Evolutionary conservation across 2,888 invertebrate species (phyloP), one percentile per base, ranked within the genome.

Genomic region (Tipula lateralis): DNA sequence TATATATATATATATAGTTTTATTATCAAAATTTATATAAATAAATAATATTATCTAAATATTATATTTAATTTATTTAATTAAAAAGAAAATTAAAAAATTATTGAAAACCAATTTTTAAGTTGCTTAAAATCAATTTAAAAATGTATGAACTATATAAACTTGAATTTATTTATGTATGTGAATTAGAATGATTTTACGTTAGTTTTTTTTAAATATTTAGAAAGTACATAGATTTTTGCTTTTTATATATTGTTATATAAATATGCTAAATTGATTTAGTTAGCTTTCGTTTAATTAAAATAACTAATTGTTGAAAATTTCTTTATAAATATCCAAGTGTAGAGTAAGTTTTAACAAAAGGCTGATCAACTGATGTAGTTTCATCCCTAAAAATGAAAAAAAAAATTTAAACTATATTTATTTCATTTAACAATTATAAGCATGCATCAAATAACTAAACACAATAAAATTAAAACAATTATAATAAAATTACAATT

Each of bases 311-410:
- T 29, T 83, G 29, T 89, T 87, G 0, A 88, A 88, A 87, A 85
- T 87, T 88, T 87, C 87, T 89, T 94, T 95, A 97, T 92, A 97
- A 95, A 91, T 97, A 97, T 91, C 97, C 97, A 91, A 97, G 93
- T 88, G 96, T 97, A 90, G 96, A 96, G 91, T 97, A 97, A 89
- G 96, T 97, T 94, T 97, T 97, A 91, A 96, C 96, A 92, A 96
- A 97, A 90, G 96, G 95, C 90, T 95, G 93, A 91, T 96, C 96
- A 91, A 94, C 94, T 91, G 94, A 94, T 92, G 95, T 95, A 91
- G 94, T 93, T 29, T 89, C 87, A 91, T 95, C 96, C 92, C 96
- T 96, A 93, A 88, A 92, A 66, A 93, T 91, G 90, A 89, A 91
- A 85, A 85, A 83, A 85, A n/a, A n/a, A n/a, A n/a, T n/a, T n/a